Evolutionary conservation across 2,797 vertebrate genomes (phyloP).

Genomic region (Propithecus deckenii): DNA sequence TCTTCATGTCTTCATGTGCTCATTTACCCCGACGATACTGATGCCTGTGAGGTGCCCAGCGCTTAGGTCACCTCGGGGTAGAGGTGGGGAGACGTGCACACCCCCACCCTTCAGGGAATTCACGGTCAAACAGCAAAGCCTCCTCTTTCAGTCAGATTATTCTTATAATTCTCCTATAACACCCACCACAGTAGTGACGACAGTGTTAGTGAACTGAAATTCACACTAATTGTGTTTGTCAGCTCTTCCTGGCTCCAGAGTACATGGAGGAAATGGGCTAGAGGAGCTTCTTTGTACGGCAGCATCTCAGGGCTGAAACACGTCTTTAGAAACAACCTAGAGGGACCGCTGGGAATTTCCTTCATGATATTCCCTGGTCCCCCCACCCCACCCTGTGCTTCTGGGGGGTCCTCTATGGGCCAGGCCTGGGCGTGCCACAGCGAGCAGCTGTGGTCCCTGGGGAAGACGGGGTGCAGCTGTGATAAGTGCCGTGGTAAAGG

Average conservation of each 20-base stretch:
- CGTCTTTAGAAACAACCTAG: background rate
- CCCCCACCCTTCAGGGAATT: background rate
- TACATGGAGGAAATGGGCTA: background rate
- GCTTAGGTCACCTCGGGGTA: background rate
- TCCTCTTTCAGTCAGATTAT: fast-evolving
- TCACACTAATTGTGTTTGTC: background rate
- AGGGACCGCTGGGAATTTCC: background rate
- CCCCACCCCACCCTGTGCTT: background rate
- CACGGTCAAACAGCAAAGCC: fast-evolving
- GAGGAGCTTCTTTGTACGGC: background rate
- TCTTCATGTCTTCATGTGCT: background rate
- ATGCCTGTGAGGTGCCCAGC: fast-evolving
- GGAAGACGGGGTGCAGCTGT: too few species aligned
- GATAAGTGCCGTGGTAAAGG: fast-evolving
- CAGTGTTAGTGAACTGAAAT: background rate
- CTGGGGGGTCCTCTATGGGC: too few species aligned
- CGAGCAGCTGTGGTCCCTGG: background rate
- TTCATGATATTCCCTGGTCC: background rate
- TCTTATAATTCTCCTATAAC: background rate
- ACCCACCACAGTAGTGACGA: fast-evolving
- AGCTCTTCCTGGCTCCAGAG: background rate
- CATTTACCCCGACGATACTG: background rate
- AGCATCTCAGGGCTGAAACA: background rate
- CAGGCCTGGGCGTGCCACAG: too few species aligned
- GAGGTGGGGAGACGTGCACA: fast-evolving